Percentiles rank a stretch among this genome's conserved stretches.
Evolutionary conservation across 2,888 invertebrate genomes (phyloP).

Genomic region (Cerastoderma edule): DNA sequence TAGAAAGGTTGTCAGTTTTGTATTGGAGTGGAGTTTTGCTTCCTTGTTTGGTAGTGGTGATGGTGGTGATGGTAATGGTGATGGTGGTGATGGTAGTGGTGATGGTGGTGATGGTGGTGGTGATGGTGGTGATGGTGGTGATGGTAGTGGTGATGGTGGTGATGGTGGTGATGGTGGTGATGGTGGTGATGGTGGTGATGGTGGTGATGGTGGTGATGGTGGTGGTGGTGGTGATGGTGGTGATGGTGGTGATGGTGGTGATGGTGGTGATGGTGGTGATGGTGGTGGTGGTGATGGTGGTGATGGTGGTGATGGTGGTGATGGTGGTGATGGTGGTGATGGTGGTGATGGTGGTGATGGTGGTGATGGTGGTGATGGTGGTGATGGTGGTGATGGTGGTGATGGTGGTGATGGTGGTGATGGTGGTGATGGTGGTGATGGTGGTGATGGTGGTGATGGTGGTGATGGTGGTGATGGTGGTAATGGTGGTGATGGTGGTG

Average conservation of each 20-base stretch:
- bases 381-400: background rate
- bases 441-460: background rate
- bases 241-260: background rate
- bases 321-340: background rate
- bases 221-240: background rate
- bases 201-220: background rate
- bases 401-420: background rate
- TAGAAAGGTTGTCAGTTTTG: no score
- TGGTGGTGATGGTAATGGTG: no score
- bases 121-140: no score
- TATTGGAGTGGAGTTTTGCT: no score
- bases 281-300: background rate
- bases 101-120: no score
- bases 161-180: background rate
- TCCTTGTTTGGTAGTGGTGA: no score
- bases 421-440: background rate
- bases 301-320: background rate
- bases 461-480: background rate
- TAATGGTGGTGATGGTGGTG: background rate
- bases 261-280: background rate
- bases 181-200: background rate
- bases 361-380: background rate
- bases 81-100: no score
- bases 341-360: background rate
- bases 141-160: background rate